Percentiles rank a stretch among this genome's conserved stretches.
phyloP scores from a whole-genome alignment of 2,113 vertebrate genomes.

The Melospiza melodia region DNA sequence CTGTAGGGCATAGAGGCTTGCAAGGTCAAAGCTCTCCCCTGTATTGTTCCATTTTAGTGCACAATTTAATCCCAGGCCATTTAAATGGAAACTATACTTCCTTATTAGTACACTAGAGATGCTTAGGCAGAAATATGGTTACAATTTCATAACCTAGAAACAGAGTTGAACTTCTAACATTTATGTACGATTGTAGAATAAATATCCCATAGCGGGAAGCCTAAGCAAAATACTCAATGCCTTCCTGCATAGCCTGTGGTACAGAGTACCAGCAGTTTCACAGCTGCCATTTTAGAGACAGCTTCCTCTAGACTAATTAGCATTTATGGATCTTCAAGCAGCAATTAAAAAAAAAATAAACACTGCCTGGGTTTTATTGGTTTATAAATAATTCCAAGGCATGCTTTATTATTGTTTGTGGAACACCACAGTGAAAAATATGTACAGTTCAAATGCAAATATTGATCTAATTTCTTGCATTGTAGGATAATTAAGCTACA shows the following conservation, averaged over 20 bases:
- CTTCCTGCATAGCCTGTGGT: not conserved
- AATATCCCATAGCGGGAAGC: slow-evolving; percentile 11
- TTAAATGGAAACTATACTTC: not conserved
- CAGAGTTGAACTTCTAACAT: slow-evolving; percentile 16
- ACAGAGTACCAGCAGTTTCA: not conserved
- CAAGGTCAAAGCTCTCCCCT: not conserved
- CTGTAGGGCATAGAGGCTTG: not conserved
- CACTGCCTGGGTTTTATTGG: slow-evolving; percentile 57
- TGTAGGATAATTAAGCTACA: slow-evolving; percentile 59
- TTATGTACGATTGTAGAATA: slow-evolving; percentile 36
- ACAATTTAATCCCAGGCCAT: slow-evolving; percentile 4
- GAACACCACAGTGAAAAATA: slow-evolving; percentile 56
- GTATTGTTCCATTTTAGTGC: not conserved
- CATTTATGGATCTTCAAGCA: slow-evolving; percentile 67
- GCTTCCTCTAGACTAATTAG: slow-evolving; percentile 66
- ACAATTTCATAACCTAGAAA: slow-evolving; percentile 48
- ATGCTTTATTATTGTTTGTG: slow-evolving; percentile 69
- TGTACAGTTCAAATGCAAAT: slow-evolving; percentile 62
- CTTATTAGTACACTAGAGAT: slow-evolving; percentile 11
- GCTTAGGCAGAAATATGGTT: slow-evolving; percentile 4
- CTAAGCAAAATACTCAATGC: not conserved
- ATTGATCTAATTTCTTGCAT: slow-evolving; percentile 67
- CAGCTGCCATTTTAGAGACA: slow-evolving; percentile 59
- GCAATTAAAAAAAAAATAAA: slow-evolving; percentile 61
- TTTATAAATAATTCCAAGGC: slow-evolving; percentile 65